Percentiles rank a stretch among this genome's conserved stretches.
These are phyloP conservation scores for Cacatua alba DNA, from an alignment of 2,113 vertebrate species.

Conservation along the genomic window DNA sequence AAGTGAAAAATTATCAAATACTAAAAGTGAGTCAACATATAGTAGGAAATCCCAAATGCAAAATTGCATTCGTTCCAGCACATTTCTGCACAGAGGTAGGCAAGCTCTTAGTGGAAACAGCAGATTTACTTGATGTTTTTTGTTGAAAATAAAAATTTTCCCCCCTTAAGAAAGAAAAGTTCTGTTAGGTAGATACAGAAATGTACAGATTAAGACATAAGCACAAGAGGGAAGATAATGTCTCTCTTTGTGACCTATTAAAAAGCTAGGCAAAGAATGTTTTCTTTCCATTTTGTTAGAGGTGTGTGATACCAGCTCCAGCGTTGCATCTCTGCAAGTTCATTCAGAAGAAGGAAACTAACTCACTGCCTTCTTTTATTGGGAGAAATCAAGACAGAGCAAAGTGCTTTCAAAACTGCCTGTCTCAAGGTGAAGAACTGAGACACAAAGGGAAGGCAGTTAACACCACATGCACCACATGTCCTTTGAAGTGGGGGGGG, in stretches of 20 bases:
- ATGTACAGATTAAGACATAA: neutral
- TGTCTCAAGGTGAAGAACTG: neutral
- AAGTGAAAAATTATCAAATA: neutral
- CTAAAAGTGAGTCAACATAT: neutral
- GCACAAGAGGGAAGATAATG: neutral
- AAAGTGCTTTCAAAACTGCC: neutral
- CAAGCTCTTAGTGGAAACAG: fast-evolving
- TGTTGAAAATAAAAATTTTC: neutral
- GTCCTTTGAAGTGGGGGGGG: neutral
- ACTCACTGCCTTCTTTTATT: neutral
- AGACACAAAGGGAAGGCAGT: neutral
- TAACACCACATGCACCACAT: fast-evolving
- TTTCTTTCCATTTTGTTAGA: neutral
- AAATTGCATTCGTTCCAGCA: constrained; percentile 13
- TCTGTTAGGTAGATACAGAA: neutral
- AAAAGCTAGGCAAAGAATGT: neutral
- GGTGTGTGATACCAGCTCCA: fast-evolving
- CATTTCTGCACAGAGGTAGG: constrained; percentile 27
- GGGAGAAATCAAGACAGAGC: neutral
- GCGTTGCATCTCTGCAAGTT: neutral
- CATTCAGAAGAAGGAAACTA: neutral
- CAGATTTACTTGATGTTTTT: neutral
- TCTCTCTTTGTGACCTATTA: neutral
- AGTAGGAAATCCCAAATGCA: constrained; percentile 9
- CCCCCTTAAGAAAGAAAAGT: neutral